Conservation (phyloP, 2,797 vertebrate genomes). For the Choloepus didactylus region DNA sequence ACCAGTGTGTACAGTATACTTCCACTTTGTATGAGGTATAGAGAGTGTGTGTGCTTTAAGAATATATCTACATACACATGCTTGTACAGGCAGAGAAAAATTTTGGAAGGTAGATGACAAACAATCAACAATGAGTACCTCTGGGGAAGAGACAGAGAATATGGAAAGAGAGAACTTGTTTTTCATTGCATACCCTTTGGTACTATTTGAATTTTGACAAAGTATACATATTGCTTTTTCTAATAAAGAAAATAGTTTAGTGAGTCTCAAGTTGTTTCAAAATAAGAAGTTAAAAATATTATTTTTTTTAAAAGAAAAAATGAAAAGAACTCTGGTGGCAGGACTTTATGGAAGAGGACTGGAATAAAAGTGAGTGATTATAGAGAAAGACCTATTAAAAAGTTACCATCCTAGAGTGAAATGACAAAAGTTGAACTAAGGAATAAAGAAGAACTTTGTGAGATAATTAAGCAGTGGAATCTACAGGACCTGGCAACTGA, state of each 20-base stretch:
- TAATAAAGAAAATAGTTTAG: neutral
- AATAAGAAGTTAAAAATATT: neutral
- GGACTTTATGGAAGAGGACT: neutral
- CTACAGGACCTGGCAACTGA: neutral
- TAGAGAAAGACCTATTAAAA: neutral
- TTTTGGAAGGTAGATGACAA: neutral
- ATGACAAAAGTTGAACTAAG: too few relatives aligned
- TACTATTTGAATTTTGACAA: neutral
- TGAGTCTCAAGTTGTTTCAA: constrained; percentile 13
- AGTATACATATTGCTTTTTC: neutral
- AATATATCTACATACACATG: accelerated
- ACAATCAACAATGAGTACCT: neutral
- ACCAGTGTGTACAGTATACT: accelerated
- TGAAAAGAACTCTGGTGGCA: neutral
- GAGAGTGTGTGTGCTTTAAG: neutral
- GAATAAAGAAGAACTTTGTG: neutral
- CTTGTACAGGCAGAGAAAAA: neutral
- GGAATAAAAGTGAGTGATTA: neutral
- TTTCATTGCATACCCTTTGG: neutral
- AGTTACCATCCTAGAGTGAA: neutral
- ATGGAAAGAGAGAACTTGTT: neutral
- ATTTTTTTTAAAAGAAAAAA: neutral
- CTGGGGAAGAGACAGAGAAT: neutral
- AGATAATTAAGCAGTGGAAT: neutral
- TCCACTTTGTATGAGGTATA: neutral